Conservation (phyloP, 2,888 invertebrate genomes). For the Acleris emargana region DNA sequence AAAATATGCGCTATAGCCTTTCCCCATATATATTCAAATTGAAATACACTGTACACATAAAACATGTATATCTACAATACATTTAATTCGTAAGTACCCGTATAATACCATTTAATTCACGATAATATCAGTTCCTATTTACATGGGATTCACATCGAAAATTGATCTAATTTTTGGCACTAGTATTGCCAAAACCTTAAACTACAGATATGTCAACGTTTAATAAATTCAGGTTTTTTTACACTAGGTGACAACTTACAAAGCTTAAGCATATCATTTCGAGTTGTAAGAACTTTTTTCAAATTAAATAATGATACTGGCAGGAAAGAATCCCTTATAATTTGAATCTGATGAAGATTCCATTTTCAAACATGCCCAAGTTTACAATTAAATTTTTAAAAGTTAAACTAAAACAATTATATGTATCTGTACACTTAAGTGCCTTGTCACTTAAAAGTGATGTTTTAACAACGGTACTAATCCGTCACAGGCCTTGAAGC, state of each 20-base stretch:
- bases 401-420: no score
- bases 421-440: no score
- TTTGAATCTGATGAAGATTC: no score
- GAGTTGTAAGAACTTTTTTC: no score
- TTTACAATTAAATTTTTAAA: no score
- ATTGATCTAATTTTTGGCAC: constrained; percentile 41
- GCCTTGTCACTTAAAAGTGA: no score
- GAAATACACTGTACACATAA: constrained; percentile 44
- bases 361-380: no score
- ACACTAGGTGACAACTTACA: background rate
- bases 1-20: constrained; percentile 25
- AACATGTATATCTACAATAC: constrained; percentile 39
- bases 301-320: no score
- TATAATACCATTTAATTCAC: constrained; percentile 3
- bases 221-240: constrained; percentile 43
- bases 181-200: constrained; percentile 21
- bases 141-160: constrained; percentile 37
- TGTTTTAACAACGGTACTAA: no score
- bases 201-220: constrained; percentile 45
- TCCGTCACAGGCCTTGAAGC: no score
- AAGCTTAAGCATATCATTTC: no score
- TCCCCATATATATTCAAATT: constrained; percentile 19
- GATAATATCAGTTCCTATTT: constrained; percentile 39
- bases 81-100: constrained; percentile 29
- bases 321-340: no score